Percentiles rank a stretch among this genome's conserved stretches.
phyloP scores from a whole-genome alignment of 2,113 vertebrate species.

The Austrofundulus limnaeus region DNA sequence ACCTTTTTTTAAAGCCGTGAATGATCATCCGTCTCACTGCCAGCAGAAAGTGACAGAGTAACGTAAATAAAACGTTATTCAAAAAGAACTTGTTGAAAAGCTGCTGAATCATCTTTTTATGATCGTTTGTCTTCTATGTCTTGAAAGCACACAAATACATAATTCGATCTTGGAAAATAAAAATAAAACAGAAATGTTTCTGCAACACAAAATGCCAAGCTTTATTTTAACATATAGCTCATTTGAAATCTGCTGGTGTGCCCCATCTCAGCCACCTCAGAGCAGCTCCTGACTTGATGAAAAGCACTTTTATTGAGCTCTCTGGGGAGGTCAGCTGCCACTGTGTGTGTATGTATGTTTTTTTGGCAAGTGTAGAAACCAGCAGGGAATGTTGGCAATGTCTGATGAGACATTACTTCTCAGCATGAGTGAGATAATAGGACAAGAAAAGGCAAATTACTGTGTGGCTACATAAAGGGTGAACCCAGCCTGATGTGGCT shows the following conservation, averaged over 20 bases:
- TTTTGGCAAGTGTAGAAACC: conserved; percentile 44
- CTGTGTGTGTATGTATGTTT: conserved; percentile 23
- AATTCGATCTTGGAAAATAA: conserved; percentile 20
- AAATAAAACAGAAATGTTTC: conserved; percentile 53
- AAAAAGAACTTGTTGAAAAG: conserved; percentile 35
- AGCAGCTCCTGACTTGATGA: conserved; percentile 71
- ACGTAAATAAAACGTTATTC: conserved; percentile 39
- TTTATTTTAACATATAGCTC: conserved; percentile 76
- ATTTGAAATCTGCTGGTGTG: conserved; percentile 78
- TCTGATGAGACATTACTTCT: conserved; percentile 58
- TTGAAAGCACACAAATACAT: conserved; percentile 17
- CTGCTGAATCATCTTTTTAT: conserved; percentile 35
- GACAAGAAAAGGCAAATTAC: conserved; percentile 51
- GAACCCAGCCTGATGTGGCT: conserved; percentile 18
- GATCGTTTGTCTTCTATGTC: conserved; percentile 10
- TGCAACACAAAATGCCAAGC: conserved; percentile 59
- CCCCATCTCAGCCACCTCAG: conserved; percentile 68
- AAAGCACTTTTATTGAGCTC: conserved; percentile 77
- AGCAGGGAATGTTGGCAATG: conserved; percentile 35
- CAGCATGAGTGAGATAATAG: conserved; percentile 48
- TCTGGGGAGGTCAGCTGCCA: conserved; percentile 71
- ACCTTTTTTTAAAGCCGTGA: conserved; percentile 24
- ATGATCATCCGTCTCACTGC: conserved; percentile 32
- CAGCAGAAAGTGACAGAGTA: conserved; percentile 20
- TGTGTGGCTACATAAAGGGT: conserved; percentile 15